Evolutionary conservation across 2,113 vertebrate genomes (phyloP), one percentile per base, ranked within the genome.

Genomic region (Strix uralensis): DNA sequence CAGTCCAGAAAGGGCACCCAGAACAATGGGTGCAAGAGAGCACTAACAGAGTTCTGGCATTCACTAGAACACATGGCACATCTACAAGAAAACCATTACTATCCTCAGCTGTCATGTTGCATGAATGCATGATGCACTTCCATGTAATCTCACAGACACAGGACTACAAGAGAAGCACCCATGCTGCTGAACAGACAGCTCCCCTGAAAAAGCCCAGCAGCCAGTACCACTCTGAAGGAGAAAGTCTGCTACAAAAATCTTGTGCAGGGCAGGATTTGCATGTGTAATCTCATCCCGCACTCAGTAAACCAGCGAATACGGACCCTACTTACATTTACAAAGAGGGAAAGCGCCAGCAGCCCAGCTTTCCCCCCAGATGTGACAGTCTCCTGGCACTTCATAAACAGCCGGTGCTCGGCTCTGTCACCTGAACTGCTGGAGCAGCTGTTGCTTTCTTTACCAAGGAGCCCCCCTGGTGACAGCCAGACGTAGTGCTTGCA

Each of bases 391-490:
- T 16, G 38, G 71, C 14, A n/a, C 38, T 51, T 7, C 42, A 29
- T 1, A 2, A 13, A 11, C 70, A 63, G 44, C 21, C 10, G 0
- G 15, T 5, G 52, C 51, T 22, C 4, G 30, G 62, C 78, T 36
- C 30, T 4, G 10, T 3, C 59, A 21, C 51, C 65, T 17, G 8
- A 52, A 9, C 58, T 19, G 58, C 87, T 54, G 46, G 7, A 82
- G 66, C 74, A 3, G 77, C 44, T 52, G 74, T 0, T 46, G 78
- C 89, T 91, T 89, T 73, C 85, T 38, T 91, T 51, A 54, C 46
- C 52, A 34, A 93, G 85, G 63, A 84, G 81, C 80, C 73, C 86
- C 87, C 81, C 93, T 90, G 92, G 49, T 81, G 94, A 42, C 85
- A 93, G 88, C 49, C 74, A 65, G 85, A 15, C 9, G 88, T 49